Evolutionary conservation across 1,140 invertebrate species (phyloP).

Genomic region (Zaprionus kolodkinae): DNA sequence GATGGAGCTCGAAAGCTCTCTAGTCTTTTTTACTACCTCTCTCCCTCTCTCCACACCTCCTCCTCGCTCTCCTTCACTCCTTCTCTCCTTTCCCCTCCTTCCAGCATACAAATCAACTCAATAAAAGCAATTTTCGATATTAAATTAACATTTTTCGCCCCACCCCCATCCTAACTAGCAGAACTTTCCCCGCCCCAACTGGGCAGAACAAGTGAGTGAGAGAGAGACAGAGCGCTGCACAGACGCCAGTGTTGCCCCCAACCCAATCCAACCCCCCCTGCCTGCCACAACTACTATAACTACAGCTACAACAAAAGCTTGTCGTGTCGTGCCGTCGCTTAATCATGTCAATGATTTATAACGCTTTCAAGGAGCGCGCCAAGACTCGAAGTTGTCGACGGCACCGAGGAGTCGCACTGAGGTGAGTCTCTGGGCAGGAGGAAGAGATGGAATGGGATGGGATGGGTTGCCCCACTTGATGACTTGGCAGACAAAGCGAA

Average conservation of each 20-base stretch:
- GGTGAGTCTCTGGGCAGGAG: slow-evolving; percentile 20
- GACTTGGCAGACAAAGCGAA: slow-evolving; percentile 61
- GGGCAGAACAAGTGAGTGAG: not conserved
- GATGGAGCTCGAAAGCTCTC: not conserved
- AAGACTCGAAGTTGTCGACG: slow-evolving; percentile 80
- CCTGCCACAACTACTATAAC: slow-evolving; percentile 4
- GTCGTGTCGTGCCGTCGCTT: slow-evolving; percentile 78
- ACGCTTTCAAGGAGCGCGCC: slow-evolving; percentile 77
- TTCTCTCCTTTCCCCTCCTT: not conserved
- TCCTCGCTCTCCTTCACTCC: not conserved
- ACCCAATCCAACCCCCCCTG: too few relatives aligned
- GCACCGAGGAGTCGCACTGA: slow-evolving; percentile 44
- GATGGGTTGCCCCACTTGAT: slow-evolving; percentile 20
- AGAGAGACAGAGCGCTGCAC: not conserved
- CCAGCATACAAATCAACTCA: slow-evolving; percentile 64
- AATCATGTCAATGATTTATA: slow-evolving; percentile 83
- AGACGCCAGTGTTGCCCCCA: not conserved
- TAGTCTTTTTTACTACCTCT: too few relatives aligned
- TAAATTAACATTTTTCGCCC: slow-evolving; percentile 71
- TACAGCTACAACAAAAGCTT: slow-evolving; percentile 69
- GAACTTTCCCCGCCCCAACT: slow-evolving; percentile 40
- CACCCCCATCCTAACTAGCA: not conserved
- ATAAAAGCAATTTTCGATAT: slow-evolving; percentile 81
- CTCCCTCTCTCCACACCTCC: too few relatives aligned
- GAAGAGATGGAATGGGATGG: not conserved